phyloP scores from a whole-genome alignment of 92 coral and sea anemone genomes.

The Zoanthus solanderi region DNA sequence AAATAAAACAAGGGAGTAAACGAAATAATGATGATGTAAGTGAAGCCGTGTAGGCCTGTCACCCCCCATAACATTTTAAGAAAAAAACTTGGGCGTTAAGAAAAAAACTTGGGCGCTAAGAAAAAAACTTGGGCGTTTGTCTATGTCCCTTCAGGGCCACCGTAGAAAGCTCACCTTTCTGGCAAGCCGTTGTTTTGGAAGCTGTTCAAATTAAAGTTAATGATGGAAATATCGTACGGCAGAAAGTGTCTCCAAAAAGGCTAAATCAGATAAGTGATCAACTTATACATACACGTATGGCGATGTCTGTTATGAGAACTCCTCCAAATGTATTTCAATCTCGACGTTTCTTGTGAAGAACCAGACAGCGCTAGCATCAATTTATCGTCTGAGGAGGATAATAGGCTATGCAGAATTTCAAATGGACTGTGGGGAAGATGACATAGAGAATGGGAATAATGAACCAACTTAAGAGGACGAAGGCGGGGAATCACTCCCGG shows the following conservation, averaged over 20 bases:
- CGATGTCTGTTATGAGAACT: background rate
- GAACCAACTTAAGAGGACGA: slow-evolving; percentile 23
- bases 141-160: no score
- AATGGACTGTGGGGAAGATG: background rate
- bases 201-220: background rate
- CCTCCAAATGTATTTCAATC: background rate
- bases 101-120: no score
- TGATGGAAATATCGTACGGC: background rate
- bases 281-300: background rate
- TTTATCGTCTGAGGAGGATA: slow-evolving; percentile 52
- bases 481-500: slow-evolving; percentile 50
- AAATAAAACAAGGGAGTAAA: no score
- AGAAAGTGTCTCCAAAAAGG: background rate
- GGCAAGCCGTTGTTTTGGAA: background rate
- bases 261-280: background rate
- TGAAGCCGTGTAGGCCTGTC: no score
- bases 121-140: no score
- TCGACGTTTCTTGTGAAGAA: slow-evolving; percentile 27
- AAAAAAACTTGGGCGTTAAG: no score
- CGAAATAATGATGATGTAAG: no score
- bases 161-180: background rate
- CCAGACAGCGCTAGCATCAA: slow-evolving; percentile 18
- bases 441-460: slow-evolving; percentile 32
- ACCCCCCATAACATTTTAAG: no score
- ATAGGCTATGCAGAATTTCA: slow-evolving; percentile 38